Base-by-base conservation (phyloP, 2,888 invertebrate species). In the Xestobium rufovillosum region DNA sequence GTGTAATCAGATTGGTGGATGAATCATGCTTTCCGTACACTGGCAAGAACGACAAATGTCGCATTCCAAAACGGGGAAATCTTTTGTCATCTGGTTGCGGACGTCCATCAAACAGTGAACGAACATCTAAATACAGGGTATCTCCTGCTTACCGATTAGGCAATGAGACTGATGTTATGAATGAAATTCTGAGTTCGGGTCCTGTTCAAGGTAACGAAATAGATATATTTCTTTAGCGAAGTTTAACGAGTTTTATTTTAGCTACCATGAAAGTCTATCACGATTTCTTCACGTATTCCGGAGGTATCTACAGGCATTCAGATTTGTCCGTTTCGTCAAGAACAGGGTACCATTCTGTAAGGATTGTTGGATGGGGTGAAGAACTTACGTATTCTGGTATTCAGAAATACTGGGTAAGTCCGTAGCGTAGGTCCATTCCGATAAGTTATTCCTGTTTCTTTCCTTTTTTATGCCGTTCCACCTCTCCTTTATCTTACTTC, bases 331-430 rank as follows among this genome's bases (percentile, higher is more conserved):
- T 75, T 41, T 65, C 71, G 4, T 66, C 73, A 32, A 65, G 74
- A 38, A 71, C 73, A 30, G 87, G 85, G 0, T 84, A 85, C 51
- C 95, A 95, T 66, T 91, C 94, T 16, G 91, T 96, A 8, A 77
- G 90, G 54, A 78, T 96, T 43, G 66, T 95, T 2, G 95, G 96
- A 12, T 94, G 92, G 92, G 92, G 92, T 4, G 84, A 86, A 59
- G 83, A 85, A 51, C 65, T 65, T 28, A 59, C 67, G 28, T 61
- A 65, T 31, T 57, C 53, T 26, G 76, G 79, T 11, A 69, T 72
- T 2, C 68, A 76, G 26, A 89, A 86, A 63, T 92, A 83, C 59
- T 92, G 92, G 92, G 90, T 90, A 69, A 74, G 74, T 61, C 36
- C 25, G 26, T 4, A 11, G 34, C 11, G 9, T 12, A 31, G 4